Conservation (phyloP, 2,797 vertebrate species). For the Erithacus rubecula region DNA sequence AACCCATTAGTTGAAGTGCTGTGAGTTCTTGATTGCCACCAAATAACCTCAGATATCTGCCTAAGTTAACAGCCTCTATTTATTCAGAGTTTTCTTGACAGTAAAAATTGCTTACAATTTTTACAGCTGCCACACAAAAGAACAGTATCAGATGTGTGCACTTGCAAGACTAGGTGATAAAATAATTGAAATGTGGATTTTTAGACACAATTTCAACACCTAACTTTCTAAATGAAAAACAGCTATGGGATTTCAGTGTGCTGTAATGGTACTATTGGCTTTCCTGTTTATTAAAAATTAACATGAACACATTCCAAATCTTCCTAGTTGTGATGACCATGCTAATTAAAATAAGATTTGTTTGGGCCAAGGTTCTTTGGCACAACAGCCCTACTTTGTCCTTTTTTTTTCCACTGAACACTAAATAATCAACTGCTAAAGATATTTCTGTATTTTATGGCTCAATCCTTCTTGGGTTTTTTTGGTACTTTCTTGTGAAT, state of each 20-base stretch:
- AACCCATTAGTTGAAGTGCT: constrained; percentile 80
- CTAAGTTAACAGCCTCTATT: constrained; percentile 79
- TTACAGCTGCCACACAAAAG: constrained; percentile 80
- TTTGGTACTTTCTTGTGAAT: neutral
- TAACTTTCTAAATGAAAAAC: constrained; percentile 50
- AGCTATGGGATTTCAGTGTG: constrained; percentile 12
- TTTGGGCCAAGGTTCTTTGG: neutral
- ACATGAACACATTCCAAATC: neutral
- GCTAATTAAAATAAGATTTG: constrained; percentile 4
- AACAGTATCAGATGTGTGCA: constrained; percentile 51
- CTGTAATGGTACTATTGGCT: neutral
- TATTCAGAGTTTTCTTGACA: constrained; percentile 77
- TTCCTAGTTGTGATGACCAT: neutral
- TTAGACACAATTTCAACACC: constrained; percentile 58
- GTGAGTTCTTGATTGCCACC: constrained; percentile 79
- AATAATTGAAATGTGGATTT: constrained; percentile 68
- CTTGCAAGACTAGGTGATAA: constrained; percentile 63
- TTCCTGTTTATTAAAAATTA: constrained; percentile 50
- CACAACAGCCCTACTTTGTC: neutral
- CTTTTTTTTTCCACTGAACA: neutral
- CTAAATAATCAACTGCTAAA: neutral
- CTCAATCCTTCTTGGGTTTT: neutral
- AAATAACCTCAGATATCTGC: constrained; percentile 78
- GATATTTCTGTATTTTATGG: neutral
- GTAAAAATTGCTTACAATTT: constrained; percentile 75